Evolutionary conservation across 2,888 invertebrate species (phyloP).

Genomic region (Phalera bucephala): DNA sequence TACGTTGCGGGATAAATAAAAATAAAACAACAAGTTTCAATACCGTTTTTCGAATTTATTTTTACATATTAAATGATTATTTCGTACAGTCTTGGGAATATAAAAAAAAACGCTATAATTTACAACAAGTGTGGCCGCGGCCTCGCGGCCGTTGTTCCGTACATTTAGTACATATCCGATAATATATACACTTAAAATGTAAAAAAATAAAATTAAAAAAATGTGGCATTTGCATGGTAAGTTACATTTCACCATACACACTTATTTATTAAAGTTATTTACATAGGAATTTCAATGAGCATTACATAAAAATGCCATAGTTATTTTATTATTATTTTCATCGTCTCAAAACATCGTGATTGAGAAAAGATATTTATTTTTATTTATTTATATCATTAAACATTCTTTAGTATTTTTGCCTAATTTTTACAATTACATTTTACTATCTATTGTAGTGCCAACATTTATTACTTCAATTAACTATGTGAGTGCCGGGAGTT

Average conservation of each 20-base stretch:
- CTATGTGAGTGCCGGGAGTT: conserved; percentile 12
- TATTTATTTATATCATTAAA: conserved; percentile 33
- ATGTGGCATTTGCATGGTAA: conserved; percentile 30
- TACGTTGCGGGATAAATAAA: too few relatives aligned
- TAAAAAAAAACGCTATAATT: conserved; percentile 71
- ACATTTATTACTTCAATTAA: conserved; percentile 44
- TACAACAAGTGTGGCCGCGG: conserved; percentile 53
- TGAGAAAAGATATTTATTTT: conserved; percentile 27
- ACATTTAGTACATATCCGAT: conserved; percentile 34
- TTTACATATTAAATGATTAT: conserved; percentile 79
- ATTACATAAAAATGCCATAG: conserved; percentile 13
- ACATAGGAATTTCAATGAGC: conserved; percentile 69
- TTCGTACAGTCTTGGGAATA: conserved; percentile 79
- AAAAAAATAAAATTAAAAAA: conserved; percentile 33
- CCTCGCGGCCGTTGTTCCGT: conserved; percentile 10
- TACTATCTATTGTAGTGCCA: conserved; percentile 69
- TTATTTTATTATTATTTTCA: too few relatives aligned
- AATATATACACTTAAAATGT: conserved; percentile 45
- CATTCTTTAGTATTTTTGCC: conserved; percentile 39
- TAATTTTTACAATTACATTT: conserved; percentile 70
- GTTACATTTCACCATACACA: conserved; percentile 29
- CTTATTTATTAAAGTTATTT: conserved; percentile 56
- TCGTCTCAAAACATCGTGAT: conserved; percentile 29
- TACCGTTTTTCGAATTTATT: conserved; percentile 73
- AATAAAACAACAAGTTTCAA: conserved; percentile 63